Percentiles rank a stretch among this genome's conserved stretches.
These are phyloP conservation scores for Drosophila setosimentum DNA, from an alignment of 2,888 invertebrate species.

Conservation along the genomic window DNA sequence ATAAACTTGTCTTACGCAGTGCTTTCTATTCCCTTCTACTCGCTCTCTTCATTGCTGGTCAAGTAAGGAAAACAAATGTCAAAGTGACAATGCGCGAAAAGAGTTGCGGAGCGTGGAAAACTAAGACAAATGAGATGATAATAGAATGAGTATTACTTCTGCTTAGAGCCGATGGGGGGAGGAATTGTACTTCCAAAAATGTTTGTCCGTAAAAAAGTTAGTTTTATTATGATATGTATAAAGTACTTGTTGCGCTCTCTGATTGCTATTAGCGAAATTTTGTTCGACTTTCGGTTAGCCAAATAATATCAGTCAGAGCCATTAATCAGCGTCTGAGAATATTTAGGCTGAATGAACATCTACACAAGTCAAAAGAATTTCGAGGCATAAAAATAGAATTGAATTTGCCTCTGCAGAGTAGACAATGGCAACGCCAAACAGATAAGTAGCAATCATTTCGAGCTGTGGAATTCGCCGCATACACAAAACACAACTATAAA, in stretches of 20 bases:
- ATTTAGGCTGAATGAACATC: slow-evolving; percentile 1
- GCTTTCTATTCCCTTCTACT: slow-evolving; percentile 39
- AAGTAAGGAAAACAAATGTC: slow-evolving; percentile 75
- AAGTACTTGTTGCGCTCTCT: slow-evolving; percentile 39
- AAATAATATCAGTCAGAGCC: slow-evolving; percentile 5
- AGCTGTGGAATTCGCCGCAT: slow-evolving; percentile 8
- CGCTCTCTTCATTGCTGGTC: slow-evolving; percentile 45
- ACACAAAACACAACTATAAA: slow-evolving; percentile 65
- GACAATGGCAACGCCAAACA: slow-evolving; percentile 38
- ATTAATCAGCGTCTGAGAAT: slow-evolving; percentile 31
- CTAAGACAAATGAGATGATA: slow-evolving; percentile 75
- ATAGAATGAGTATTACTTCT: slow-evolving; percentile 66
- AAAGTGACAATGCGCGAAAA: slow-evolving; percentile 71
- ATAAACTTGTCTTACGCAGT: slow-evolving; percentile 71
- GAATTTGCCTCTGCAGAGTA: slow-evolving; percentile 27
- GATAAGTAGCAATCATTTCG: slow-evolving; percentile 58
- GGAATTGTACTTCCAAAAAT: not conserved
- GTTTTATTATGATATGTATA: slow-evolving; percentile 27
- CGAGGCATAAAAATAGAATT: slow-evolving; percentile 40
- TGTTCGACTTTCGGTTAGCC: not conserved
- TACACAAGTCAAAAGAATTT: slow-evolving; percentile 4
- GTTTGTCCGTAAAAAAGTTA: slow-evolving; percentile 32
- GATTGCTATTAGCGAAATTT: slow-evolving; percentile 22
- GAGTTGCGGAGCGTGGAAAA: slow-evolving; percentile 61
- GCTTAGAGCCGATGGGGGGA: slow-evolving; percentile 28